Evolutionary conservation across 2,888 invertebrate species (phyloP), one percentile per base, ranked within the genome.

Genomic region (Ptilodon capucinus): DNA sequence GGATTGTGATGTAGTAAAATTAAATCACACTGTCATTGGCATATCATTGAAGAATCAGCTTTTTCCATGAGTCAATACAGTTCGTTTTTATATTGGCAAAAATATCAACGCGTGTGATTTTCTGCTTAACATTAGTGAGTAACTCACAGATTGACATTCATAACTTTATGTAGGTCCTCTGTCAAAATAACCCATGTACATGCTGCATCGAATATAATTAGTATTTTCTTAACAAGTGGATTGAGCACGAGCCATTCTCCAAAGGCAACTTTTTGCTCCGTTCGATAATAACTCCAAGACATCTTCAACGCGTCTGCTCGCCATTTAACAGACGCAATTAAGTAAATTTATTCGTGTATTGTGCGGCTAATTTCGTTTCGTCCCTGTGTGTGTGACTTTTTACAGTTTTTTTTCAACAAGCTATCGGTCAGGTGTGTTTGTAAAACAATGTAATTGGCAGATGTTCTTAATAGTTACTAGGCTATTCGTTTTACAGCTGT

Each of bases 241-340:
- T 46, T 43, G 57, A 55, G 67, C 72, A 69, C 71, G 71, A 64
- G 70, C 61, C 65, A 44, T 38, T 25, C 38, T 8, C 25, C 30
- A 18, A 36, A 19, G 44, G 40, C 39, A 19, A 60, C 54, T 66
- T 72, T 72, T 74, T 69, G 64, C 49, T 46, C 46, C 48, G 50
- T 52, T 46, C 48, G 49, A 54, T 61, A 65, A 69, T 64, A 73
- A 62, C 65, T 53, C 43, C 54, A 42, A 65, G 51, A 60, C 64
- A 65, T 74, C 61, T 67, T 68, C 64, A 57, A 51, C 34, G 45
- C 47, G 40, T 54, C 52, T 47, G 51, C 53, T 7, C 56, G 62
- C 59, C 54, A 57, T 67, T 66, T 64, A 62, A 66, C 71, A 72
- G 55, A 58, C 61, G 53, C 58, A 62, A 68, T 71, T 68, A 64